Evolutionary conservation across 2,797 vertebrate genomes (phyloP).

Genomic region (Lophius americanus): DNA sequence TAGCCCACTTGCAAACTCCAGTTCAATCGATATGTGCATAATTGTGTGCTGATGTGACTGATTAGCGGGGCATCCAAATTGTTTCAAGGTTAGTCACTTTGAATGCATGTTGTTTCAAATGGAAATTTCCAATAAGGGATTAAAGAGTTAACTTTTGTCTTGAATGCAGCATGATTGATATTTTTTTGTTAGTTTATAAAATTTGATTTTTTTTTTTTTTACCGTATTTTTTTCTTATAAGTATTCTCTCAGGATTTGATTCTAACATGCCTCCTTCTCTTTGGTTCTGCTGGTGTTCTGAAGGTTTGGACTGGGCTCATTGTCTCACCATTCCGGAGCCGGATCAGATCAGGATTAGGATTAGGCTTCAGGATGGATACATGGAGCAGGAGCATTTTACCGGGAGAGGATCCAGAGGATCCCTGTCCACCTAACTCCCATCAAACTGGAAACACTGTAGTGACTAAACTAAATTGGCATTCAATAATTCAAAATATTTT

Average conservation of each 20-base stretch:
- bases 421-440: constrained; percentile 74
- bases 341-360: constrained; percentile 99
- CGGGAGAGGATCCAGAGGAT: constrained; percentile 89
- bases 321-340: constrained; percentile 97
- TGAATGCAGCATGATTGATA: background rate
- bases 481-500: background rate
- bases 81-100: too few relatives aligned
- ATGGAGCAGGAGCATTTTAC: constrained; percentile 90
- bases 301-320: constrained; percentile 99
- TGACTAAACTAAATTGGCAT: constrained; percentile 24
- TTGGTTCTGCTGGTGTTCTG: constrained; percentile 98
- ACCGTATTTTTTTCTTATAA: constrained; percentile 1
- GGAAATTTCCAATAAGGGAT: too few relatives aligned
- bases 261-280: constrained; percentile 99
- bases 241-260: constrained; percentile 76
- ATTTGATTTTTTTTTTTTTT: constrained; percentile 23
- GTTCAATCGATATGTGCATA: too few relatives aligned
- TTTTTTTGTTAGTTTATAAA: constrained; percentile 7
- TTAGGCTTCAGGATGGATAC: constrained; percentile 93
- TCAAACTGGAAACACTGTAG: constrained; percentile 72
- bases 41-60: too few relatives aligned
- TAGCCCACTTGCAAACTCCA: too few relatives aligned
- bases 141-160: too few relatives aligned
- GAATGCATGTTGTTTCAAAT: too few relatives aligned
- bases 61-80: too few relatives aligned